Conservation (phyloP, 53 echinoderm and acorn worm genomes). For the Apostichopus leukothele region DNA sequence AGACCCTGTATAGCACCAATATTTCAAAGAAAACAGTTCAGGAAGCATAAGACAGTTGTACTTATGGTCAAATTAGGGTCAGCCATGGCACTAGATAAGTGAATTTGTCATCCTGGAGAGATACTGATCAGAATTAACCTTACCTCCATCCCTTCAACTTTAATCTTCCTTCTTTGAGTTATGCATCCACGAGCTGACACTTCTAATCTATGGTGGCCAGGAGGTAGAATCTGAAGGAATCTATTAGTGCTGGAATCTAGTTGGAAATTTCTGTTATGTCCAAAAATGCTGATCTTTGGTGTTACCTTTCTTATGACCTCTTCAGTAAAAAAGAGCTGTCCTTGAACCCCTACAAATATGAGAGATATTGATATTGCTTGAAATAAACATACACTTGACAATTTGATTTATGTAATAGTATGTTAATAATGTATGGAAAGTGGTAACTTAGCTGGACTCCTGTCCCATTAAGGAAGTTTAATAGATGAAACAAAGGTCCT, state of each 20-base stretch:
- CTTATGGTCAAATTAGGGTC: too few species aligned
- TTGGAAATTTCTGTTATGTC: slow-evolving; percentile 62
- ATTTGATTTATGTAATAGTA: not conserved
- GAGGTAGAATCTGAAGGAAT: slow-evolving; percentile 67
- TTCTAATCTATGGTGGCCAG: slow-evolving; percentile 54
- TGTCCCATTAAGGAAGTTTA: too few species aligned
- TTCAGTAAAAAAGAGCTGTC: slow-evolving; percentile 47
- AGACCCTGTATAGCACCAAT: too few species aligned
- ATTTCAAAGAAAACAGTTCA: too few species aligned
- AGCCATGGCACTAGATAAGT: too few species aligned
- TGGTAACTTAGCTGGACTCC: too few species aligned
- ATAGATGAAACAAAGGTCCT: too few species aligned
- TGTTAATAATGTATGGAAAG: too few species aligned
- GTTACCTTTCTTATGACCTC: slow-evolving; percentile 44
- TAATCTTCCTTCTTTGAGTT: slow-evolving; percentile 64
- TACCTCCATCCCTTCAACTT: slow-evolving; percentile 35
- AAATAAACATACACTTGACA: not conserved
- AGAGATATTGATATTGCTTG: not conserved
- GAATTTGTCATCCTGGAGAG: too few species aligned
- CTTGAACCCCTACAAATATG: slow-evolving; percentile 62
- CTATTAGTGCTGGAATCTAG: slow-evolving; percentile 39
- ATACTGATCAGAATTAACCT: not conserved
- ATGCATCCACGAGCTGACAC: slow-evolving; percentile 73
- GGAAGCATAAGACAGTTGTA: too few species aligned
- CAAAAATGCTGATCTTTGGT: slow-evolving; percentile 56